Base-by-base conservation (phyloP, 2,113 vertebrate species). In the Macquaria australasica region DNA sequence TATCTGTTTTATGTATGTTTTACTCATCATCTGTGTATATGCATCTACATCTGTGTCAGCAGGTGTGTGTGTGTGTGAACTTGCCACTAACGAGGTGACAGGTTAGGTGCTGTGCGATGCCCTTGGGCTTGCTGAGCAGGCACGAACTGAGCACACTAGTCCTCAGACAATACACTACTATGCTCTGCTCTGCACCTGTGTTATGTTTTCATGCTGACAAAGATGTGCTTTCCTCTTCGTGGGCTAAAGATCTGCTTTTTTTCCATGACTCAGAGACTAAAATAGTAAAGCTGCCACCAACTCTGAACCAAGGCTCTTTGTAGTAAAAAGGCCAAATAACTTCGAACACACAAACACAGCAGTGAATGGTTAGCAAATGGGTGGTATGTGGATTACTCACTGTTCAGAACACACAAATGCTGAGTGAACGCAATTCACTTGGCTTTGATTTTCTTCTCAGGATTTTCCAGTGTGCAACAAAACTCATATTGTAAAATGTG, bases 211-310 rank as follows among this genome's bases (percentile, higher is more conserved):
- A 77, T 45, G 84, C 88, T 87, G 87, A 91, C 77, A 82, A 88
- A 89, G 88, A 88, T 86, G 81, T 85, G 70, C 85, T 74, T 82
- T 90, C 74, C 86, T 89, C 79, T 87, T 84, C 28, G 82, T 50
- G 89, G 78, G 45, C 59, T 59, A 69, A 81, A 89, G 59, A 87
- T 86, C 81, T 63, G 86, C 84, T 87, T 80, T 85, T 75, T 88
- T 91, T 92, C 85, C 79, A 81, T 94, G 90, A 94, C 79, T 93
- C 91, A 93, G 59, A 81, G 75, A 76, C 88, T 63, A 84, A 89
- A 93, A 91, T 84, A 91, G 90, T 58, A 56, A 87, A 79, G 62
- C 77, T 73, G 77, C 84, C 89, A 78, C 86, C 81, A 78, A 85
- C 85, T 70, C 82, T 71, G 81, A 88, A 73, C 60, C 41, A 0